Conservation (phyloP, 2,888 invertebrate genomes). For the Nomada fucata region DNA sequence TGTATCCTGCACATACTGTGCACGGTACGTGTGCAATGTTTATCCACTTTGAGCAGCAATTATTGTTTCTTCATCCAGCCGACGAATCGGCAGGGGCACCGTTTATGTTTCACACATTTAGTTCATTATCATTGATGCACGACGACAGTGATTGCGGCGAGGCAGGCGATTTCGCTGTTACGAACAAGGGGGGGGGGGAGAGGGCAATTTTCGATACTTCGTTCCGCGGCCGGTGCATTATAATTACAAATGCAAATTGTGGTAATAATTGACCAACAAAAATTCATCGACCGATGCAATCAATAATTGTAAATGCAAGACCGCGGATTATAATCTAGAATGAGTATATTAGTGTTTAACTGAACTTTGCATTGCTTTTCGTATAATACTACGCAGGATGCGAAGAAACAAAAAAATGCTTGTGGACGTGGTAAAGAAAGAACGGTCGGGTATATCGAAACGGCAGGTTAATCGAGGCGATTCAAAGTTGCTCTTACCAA, state of each 20-base stretch:
- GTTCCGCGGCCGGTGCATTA: slow-evolving; percentile 23
- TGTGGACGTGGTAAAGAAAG: background rate
- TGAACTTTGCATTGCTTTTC: background rate
- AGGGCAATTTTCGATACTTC: slow-evolving; percentile 46
- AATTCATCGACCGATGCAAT: slow-evolving; percentile 38
- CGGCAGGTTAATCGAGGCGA: slow-evolving; percentile 1
- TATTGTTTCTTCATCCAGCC: slow-evolving; percentile 42
- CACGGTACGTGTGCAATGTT: slow-evolving; percentile 12
- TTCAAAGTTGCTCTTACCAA: background rate
- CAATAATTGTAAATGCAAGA: slow-evolving; percentile 23
- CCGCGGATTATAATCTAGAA: slow-evolving; percentile 27
- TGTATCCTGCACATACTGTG: slow-evolving; percentile 26
- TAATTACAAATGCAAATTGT: slow-evolving; percentile 59
- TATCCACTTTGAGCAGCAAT: slow-evolving; percentile 16
- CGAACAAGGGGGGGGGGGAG: background rate
- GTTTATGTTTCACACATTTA: slow-evolving; percentile 46
- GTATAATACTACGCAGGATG: background rate
- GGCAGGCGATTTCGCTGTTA: slow-evolving; percentile 38
- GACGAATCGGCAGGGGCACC: background rate
- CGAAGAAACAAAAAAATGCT: background rate
- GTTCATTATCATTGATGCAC: slow-evolving; percentile 50
- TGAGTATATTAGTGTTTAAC: background rate
- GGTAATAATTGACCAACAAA: slow-evolving; percentile 26
- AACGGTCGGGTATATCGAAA: background rate
- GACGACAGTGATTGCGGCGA: slow-evolving; percentile 44